phyloP scores from a whole-genome alignment of 2,888 invertebrate genomes.

The Macrosiphum euphorbiae region DNA sequence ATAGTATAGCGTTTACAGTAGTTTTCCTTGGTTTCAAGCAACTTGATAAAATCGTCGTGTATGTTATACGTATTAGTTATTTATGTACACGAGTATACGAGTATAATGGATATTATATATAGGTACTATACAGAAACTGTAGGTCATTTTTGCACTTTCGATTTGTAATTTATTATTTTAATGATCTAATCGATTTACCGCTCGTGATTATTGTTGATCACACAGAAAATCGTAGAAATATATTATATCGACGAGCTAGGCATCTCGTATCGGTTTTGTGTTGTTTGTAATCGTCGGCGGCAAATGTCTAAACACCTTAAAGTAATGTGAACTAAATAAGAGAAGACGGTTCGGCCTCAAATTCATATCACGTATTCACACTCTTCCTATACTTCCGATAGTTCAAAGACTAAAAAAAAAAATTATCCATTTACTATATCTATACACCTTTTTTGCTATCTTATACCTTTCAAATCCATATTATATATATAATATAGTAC shows the following conservation, averaged over 20 bases:
- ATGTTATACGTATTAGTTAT: not conserved
- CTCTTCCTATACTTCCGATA: too few relatives aligned
- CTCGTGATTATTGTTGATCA: not conserved
- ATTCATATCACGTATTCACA: not conserved
- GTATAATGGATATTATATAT: not conserved
- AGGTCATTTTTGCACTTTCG: not conserved
- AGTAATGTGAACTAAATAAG: not conserved
- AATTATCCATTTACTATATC: not conserved
- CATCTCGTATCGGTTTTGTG: not conserved
- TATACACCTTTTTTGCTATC: not conserved
- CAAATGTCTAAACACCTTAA: not conserved
- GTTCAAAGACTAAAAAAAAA: not conserved
- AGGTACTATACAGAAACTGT: not conserved
- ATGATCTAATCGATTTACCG: not conserved
- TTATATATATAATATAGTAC: not conserved
- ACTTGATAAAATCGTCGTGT: not conserved
- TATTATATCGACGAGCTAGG: not conserved
- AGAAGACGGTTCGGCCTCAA: not conserved
- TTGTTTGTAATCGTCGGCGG: not conserved
- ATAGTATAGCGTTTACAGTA: not conserved
- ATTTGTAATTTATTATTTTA: not conserved
- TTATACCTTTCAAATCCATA: not conserved
- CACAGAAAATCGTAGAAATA: not conserved
- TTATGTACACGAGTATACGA: not conserved
- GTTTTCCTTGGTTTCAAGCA: not conserved